Evolutionary conservation across 2,797 vertebrate species (phyloP), one percentile per base, ranked within the genome.

Genomic region (Myripristis murdjan): DNA sequence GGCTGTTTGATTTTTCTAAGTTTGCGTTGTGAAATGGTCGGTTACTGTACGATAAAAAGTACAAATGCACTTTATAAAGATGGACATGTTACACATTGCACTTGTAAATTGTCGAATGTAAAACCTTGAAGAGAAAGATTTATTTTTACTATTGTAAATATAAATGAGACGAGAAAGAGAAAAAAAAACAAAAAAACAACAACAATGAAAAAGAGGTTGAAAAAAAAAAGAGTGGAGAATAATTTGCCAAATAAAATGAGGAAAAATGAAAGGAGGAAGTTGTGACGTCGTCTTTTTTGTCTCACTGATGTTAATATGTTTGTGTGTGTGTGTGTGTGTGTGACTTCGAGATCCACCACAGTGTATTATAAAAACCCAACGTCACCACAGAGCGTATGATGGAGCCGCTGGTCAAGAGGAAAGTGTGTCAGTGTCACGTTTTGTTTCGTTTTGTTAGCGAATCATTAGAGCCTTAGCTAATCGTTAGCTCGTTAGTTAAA

Each of bases 101-200:
- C 96, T 92, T 96, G 95, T 95, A 95, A 93, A 93, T n/a, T 96
- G 95, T 96, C 91, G 95, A 96, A 96, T 95, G 95, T 95, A 96
- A 83, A 91, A 94, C 93, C 92, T 95, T 88, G 91, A 94, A 89
- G 92, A 93, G 94, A 95, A 95, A 95, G 89, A 94, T 96, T 97
- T 97, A 97, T 97, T 97, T 97, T 97, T 96, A 94, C 89, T 96
- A 97, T 94, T 96, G 96, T 96, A 96, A 90, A n/a, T n/a, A 96
- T 95, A 96, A 87, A 89, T 64, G 73, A 8, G 83, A 88, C 80
- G 77, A 77, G 73, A 46, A 77, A 70, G 8, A 67, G 28, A 59
- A 26, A 26, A 24, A 56, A n/a, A 63, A 26, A 18, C 24, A 54
- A n/a, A 64, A 64, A 72, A 46, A 22, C n/a, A n/a, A n/a, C n/a